A percentile compares a stretch with the other conserved stretches of the same genome.
Evolutionary conservation across 1,140 invertebrate genomes (phyloP).

Genomic region (Apis florea): DNA sequence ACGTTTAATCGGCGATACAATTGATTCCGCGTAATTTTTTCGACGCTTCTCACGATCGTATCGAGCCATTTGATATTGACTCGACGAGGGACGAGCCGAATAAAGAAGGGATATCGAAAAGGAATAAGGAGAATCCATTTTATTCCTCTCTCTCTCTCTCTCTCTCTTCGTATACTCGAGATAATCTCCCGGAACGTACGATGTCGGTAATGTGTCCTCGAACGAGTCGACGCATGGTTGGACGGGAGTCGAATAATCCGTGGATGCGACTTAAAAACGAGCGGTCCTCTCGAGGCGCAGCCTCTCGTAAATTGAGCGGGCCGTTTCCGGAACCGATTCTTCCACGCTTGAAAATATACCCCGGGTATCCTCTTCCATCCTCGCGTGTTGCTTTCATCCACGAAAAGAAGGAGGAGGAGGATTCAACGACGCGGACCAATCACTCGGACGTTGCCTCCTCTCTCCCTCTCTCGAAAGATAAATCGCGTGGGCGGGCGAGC

Average conservation of each 20-base stretch:
- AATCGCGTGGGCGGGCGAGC: constrained; percentile 63
- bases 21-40: too few relatives aligned
- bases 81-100: too few relatives aligned
- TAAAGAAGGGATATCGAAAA: too few relatives aligned
- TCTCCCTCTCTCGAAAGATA: constrained; percentile 56
- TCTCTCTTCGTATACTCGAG: not conserved
- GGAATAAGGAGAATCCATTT: too few relatives aligned
- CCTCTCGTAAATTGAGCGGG: constrained; percentile 51
- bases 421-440: constrained; percentile 33
- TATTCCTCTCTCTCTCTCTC: not conserved
- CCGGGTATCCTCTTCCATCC: constrained; percentile 2
- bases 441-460: constrained; percentile 19
- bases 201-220: constrained; percentile 38
- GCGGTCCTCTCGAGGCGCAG: too few relatives aligned
- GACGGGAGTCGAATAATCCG: constrained; percentile 40
- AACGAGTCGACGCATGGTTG: constrained; percentile 1
- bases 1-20: too few relatives aligned
- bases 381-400: constrained; percentile 11
- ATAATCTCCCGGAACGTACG: constrained; percentile 44
- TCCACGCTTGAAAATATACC: constrained; percentile 50
- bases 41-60: too few relatives aligned
- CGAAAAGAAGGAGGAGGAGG: not conserved
- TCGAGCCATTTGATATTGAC: too few relatives aligned
- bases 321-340: constrained; percentile 38
- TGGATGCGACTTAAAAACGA: constrained; percentile 31